Conservation (phyloP, 2,888 invertebrate genomes). For the Agriopis aurantiaria region DNA sequence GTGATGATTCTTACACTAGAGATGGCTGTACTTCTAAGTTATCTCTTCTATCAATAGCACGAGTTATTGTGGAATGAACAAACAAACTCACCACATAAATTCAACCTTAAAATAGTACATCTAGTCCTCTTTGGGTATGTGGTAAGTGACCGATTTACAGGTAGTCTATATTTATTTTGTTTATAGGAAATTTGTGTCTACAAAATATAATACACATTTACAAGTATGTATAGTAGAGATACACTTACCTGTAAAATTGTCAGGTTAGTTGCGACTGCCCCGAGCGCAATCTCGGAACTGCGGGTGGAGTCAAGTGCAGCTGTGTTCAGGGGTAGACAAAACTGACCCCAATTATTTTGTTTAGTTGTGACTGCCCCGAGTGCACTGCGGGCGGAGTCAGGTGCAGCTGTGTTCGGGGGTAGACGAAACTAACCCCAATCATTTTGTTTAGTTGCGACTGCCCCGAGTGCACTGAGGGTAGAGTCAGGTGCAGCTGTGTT, state of each 20-base stretch:
- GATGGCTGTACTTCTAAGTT: neutral
- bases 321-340: too few species aligned
- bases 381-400: too few species aligned
- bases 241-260: conserved; percentile 33
- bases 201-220: conserved; percentile 18
- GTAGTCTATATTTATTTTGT: conserved; percentile 7
- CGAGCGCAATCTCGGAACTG: too few species aligned
- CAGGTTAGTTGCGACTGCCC: neutral
- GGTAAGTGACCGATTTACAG: neutral
- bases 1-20: conserved; percentile 5
- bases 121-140: neutral
- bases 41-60: neutral
- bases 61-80: too few species aligned
- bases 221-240: conserved; percentile 22
- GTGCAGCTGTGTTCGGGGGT: neutral
- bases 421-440: neutral
- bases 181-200: conserved; percentile 28
- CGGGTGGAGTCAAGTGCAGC: too few species aligned
- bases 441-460: too few species aligned
- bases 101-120: neutral
- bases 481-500: too few species aligned
- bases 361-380: neutral
- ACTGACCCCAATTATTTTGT: neutral
- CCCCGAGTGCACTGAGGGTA: too few species aligned
- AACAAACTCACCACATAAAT: too few species aligned